phyloP scores from a whole-genome alignment of 2,113 vertebrate genomes.

The Syngnathoides biaculeatus region DNA sequence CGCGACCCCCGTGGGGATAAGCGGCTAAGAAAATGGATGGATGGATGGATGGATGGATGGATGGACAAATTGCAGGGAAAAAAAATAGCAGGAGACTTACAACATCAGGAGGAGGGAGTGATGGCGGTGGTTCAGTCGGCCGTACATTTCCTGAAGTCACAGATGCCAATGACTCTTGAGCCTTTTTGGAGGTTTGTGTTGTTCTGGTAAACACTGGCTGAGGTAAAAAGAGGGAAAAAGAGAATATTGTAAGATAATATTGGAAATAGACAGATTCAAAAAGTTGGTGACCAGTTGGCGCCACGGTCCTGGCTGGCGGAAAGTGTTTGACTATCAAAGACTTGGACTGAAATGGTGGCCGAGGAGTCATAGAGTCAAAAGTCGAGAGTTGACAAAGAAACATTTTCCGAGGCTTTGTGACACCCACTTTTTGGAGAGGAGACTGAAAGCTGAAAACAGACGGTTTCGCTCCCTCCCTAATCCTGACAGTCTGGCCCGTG shows the following conservation, averaged over 20 bases:
- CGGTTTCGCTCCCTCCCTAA: constrained; percentile 28
- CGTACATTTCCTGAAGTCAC: not conserved
- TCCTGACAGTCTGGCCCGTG: constrained; percentile 32
- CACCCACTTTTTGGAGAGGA: constrained; percentile 14
- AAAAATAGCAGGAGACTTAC: not conserved
- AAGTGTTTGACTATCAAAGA: not conserved
- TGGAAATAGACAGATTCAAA: not conserved
- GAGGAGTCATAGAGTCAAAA: no score
- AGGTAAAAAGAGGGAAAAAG: not conserved
- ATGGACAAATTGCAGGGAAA: no score
- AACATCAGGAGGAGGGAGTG: not conserved
- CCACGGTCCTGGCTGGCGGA: not conserved
- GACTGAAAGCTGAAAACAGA: constrained; percentile 8
- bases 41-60: no score
- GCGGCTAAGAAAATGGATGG: no score
- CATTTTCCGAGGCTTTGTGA: not conserved
- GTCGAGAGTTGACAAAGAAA: no score
- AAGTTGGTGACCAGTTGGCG: not conserved
- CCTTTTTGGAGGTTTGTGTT: constrained; percentile 18
- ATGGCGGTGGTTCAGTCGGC: not conserved
- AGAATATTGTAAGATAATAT: no score
- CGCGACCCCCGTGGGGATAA: no score
- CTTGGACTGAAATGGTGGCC: not conserved
- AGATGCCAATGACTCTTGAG: constrained; percentile 8
- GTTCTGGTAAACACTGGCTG: constrained; percentile 16